These are phyloP conservation scores for Beris morrisii DNA, from an alignment of 2,888 invertebrate species.

Conservation along the genomic window DNA sequence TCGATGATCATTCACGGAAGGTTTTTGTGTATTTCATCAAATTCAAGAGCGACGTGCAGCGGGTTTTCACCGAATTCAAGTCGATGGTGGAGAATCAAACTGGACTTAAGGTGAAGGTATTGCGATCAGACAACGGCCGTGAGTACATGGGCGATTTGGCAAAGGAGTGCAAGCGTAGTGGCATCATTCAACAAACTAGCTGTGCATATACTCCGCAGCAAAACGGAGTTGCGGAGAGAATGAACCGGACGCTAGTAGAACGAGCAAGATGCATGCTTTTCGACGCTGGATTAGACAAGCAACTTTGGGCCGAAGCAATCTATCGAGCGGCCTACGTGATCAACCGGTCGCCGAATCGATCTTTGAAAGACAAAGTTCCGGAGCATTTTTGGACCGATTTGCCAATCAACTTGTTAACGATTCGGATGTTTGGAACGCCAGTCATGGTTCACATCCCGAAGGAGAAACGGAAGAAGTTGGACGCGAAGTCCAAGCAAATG, in stretches of 20 bases:
- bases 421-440: neutral
- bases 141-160: no score
- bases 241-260: no score
- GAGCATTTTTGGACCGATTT: neutral
- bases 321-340: no score
- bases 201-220: neutral
- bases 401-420: constrained; percentile 5
- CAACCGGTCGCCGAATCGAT: no score
- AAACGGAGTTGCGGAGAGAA: neutral
- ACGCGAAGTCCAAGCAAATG: neutral
- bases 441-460: no score
- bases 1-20: constrained; percentile 7
- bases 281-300: no score
- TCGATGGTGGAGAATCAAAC: neutral
- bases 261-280: no score
- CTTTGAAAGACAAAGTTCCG: no score
- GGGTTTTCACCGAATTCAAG: no score
- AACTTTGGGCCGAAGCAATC: no score
- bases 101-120: neutral
- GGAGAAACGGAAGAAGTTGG: neutral
- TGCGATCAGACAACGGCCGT: no score
- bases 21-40: neutral
- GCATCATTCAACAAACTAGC: constrained; percentile 3
- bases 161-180: neutral
- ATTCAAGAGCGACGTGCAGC: no score